A percentile compares a stretch with the other conserved stretches of the same genome.
These are phyloP conservation scores for Rhinoptilus africanus DNA, from an alignment of 2,113 vertebrate species.

Conservation along the genomic window DNA sequence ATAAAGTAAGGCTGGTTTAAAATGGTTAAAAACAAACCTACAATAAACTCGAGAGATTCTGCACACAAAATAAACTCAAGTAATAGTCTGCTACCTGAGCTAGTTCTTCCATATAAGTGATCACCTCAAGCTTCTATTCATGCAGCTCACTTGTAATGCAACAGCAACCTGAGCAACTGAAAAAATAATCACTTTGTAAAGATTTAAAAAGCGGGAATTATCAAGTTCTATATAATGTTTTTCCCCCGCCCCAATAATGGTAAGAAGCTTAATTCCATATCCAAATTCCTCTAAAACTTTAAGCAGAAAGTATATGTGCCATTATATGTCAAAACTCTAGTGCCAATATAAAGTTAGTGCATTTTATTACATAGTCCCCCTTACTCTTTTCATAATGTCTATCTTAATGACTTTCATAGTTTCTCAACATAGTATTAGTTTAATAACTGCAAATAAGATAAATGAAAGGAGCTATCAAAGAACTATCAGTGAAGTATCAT, in stretches of 20 bases:
- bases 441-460: not conserved
- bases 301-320: not conserved
- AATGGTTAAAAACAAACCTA: not conserved
- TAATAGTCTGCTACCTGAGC: not conserved
- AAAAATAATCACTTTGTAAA: not conserved
- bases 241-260: accelerated
- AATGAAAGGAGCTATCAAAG: not conserved
- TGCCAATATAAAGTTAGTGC: not conserved
- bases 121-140: not conserved
- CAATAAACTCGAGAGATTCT: not conserved
- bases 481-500: not conserved
- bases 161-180: not conserved
- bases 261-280: not conserved
- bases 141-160: not conserved
- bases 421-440: not conserved
- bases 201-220: not conserved
- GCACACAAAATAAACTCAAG: not conserved
- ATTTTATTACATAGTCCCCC: not conserved
- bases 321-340: not conserved
- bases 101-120: not conserved
- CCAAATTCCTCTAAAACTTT: not conserved
- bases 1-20: not conserved
- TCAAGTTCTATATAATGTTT: not conserved
- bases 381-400: not conserved
- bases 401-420: not conserved